These are phyloP conservation scores for Enhydra lutris DNA, from an alignment of 2,113 vertebrate species.

Conservation along the genomic window DNA sequence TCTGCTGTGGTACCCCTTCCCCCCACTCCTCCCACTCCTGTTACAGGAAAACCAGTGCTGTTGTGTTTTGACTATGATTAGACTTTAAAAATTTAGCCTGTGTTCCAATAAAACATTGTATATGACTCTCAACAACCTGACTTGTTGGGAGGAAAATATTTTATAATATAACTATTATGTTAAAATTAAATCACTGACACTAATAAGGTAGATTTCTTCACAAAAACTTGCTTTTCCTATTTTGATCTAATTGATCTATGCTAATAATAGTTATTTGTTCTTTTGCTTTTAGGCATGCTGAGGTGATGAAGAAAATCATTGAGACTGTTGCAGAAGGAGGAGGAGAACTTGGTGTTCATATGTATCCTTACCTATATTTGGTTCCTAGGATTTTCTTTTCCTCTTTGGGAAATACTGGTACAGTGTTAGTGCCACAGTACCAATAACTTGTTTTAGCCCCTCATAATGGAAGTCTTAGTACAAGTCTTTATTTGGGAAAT, in stretches of 20 bases:
- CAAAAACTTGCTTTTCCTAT: conserved; percentile 16
- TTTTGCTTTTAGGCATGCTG: conserved; percentile 91
- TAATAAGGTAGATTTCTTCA: not conserved
- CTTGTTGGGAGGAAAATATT: not conserved
- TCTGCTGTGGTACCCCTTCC: not conserved
- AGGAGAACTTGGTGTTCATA: conserved; percentile 98
- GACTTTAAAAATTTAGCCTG: not conserved
- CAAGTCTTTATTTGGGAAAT: not conserved
- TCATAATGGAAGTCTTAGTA: not conserved
- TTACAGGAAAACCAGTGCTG: not conserved
- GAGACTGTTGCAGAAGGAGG: conserved; percentile 99
- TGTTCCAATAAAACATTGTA: not conserved
- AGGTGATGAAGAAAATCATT: conserved; percentile 99
- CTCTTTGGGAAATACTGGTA: conserved; percentile 1
- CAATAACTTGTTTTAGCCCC: not conserved
- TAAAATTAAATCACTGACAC: not conserved
- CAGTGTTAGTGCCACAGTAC: not conserved
- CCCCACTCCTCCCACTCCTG: not conserved
- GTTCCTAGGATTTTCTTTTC: not conserved
- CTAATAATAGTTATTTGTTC: conserved; percentile 44
- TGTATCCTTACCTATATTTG: conserved; percentile 91
- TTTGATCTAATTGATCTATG: not conserved
- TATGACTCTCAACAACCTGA: not conserved
- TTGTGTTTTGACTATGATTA: not conserved
- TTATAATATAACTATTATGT: not conserved